Base-by-base conservation (phyloP, 2,888 invertebrate species). In the Argyresthia goedartella region DNA sequence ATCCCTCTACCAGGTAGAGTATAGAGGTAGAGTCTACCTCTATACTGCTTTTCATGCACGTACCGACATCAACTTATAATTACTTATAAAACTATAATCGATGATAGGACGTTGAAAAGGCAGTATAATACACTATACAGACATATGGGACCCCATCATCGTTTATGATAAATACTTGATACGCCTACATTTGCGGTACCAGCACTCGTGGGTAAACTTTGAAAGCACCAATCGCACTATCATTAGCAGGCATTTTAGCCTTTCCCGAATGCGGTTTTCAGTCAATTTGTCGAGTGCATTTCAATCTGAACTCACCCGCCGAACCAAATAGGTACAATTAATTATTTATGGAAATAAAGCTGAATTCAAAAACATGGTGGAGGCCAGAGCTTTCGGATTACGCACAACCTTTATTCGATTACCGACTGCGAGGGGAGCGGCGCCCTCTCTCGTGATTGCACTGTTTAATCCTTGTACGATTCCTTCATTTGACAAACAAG, bases 231-330 rank as follows among this genome's bases (percentile, higher is more conserved):
- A 73, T 76, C 73, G 69, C 64, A 66, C 69, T 68, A 81, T 82
- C 81, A 85, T 84, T 84, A 84, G 78, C 79, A 71, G 77, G 72
- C 80, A 85, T 82, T 54, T 84, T 84, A 82, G 81, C 78, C 79
- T 81, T 82, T 81, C 73, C 72, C 74, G 69, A 73, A 71, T 85
- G 86, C 73, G 85, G 85, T 84, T 77, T 76, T 67, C 77, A 80
- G 82, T 82, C 82, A 85, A 86, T 85, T 85, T 82, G 77, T 64
- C 71, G 81, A 81, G 76, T 81, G 81, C 78, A 81, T 81, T 81
- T 76, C 73, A 75, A 80, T 76, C 78, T 73, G 73, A 64, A 67
- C 64, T 71, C 81, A 73, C 74, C 77, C 76, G 68, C 59, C 68
- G 66, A 57, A 64, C 66, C 73, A 71, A 78, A 82, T 81, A 73